These are phyloP conservation scores for Sminthurinus aureus DNA, from an alignment of 2,888 invertebrate species.

Conservation along the genomic window DNA sequence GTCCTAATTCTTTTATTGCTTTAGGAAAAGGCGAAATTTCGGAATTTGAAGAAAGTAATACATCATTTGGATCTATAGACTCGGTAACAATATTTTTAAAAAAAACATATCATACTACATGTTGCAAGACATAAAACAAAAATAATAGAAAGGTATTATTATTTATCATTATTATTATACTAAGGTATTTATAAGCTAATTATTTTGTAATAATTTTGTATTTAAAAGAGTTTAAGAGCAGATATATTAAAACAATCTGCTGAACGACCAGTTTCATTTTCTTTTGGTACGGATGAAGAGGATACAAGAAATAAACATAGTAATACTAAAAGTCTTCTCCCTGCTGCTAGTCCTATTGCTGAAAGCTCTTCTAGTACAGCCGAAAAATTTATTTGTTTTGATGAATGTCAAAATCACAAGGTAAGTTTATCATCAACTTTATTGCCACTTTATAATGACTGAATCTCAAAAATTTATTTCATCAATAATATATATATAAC, in stretches of 20 bases:
- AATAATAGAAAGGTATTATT: not conserved
- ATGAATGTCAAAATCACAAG: conserved; percentile 29
- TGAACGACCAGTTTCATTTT: not conserved
- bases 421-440: no score
- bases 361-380: not conserved
- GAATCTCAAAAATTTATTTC: no score
- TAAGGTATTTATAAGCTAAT: not conserved
- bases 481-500: no score
- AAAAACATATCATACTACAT: no score
- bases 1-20: not conserved
- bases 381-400: conserved; percentile 23
- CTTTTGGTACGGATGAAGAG: not conserved
- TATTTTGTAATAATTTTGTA: not conserved
- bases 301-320: not conserved
- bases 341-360: not conserved
- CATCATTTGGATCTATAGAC: conserved; percentile 56
- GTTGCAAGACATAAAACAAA: no score
- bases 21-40: conserved; percentile 70
- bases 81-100: no score
- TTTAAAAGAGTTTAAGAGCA: not conserved
- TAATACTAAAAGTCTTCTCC: not conserved
- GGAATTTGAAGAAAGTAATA: conserved; percentile 72
- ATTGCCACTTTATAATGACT: no score
- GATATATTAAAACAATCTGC: not conserved
- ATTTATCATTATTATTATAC: not conserved